Conservation (phyloP, 2,797 vertebrate genomes). For the Onychomys arenicola region DNA sequence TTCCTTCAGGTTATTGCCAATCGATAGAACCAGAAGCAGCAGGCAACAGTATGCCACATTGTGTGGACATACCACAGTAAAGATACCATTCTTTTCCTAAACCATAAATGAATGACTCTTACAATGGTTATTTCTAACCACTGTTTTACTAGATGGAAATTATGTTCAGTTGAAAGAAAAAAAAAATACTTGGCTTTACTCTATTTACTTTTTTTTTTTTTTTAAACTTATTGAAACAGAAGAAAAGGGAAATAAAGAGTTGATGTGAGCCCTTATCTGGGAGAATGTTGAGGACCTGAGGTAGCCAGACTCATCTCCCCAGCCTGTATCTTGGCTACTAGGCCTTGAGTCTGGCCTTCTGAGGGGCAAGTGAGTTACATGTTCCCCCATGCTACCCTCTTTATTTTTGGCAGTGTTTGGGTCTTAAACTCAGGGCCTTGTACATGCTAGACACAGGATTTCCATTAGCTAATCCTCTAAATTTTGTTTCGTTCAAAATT, state of each 20-base stretch:
- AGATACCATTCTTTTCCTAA: conserved; percentile 31
- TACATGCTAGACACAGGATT: neutral
- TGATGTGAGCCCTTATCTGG: neutral
- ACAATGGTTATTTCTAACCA: neutral
- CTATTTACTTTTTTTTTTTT: neutral
- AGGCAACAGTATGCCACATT: neutral
- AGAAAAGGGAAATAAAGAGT: neutral
- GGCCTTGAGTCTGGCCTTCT: neutral
- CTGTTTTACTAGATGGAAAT: neutral
- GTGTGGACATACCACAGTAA: neutral
- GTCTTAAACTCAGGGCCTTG: neutral
- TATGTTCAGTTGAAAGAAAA: conserved; percentile 36
- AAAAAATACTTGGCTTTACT: conserved; percentile 22
- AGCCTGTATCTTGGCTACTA: too few relatives aligned
- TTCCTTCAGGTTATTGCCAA: neutral
- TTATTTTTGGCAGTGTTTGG: neutral
- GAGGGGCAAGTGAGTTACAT: neutral
- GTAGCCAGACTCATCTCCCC: neutral
- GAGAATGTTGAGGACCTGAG: neutral
- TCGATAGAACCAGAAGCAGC: neutral
- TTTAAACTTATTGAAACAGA: neutral
- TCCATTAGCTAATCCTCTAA: too few relatives aligned
- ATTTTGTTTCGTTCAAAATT: too few relatives aligned
- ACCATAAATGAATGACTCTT: neutral
- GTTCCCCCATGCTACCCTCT: too few relatives aligned